Percentiles rank a stretch among this genome's conserved stretches.
phyloP scores from a whole-genome alignment of 2,113 vertebrate genomes.

The Garra rufa region DNA sequence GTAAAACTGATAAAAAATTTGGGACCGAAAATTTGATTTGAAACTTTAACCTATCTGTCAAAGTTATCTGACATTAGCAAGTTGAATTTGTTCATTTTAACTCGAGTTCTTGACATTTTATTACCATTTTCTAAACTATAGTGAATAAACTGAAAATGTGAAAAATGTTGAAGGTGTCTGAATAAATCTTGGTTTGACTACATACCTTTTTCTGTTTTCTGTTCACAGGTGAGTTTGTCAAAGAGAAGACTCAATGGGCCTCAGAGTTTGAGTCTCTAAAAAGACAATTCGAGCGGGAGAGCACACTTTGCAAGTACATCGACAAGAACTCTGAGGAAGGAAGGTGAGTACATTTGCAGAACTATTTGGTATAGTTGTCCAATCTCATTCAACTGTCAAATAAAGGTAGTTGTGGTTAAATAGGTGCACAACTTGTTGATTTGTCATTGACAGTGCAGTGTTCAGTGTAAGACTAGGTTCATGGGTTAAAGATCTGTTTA shows the following conservation, averaged over 20 bases:
- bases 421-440: background rate
- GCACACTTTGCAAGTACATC: constrained; percentile 66
- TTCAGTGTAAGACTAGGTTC: background rate
- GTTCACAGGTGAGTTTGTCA: constrained; percentile 56
- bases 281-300: constrained; percentile 41
- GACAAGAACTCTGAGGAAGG: background rate
- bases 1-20: too few relatives aligned
- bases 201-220: background rate
- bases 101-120: too few relatives aligned
- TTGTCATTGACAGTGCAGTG: too few relatives aligned
- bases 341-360: constrained; percentile 55
- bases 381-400: background rate
- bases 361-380: background rate
- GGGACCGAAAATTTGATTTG: too few relatives aligned
- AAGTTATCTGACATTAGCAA: too few relatives aligned
- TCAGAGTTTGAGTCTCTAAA: constrained; percentile 56
- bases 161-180: too few relatives aligned
- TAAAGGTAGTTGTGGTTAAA: background rate
- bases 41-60: too few relatives aligned
- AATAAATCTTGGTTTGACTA: too few relatives aligned
- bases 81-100: too few relatives aligned
- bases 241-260: constrained; percentile 45
- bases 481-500: background rate
- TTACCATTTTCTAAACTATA: too few relatives aligned
- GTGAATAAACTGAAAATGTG: too few relatives aligned